Percentiles rank a stretch among this genome's conserved stretches.
phyloP scores from a whole-genome alignment of 2,113 vertebrate species.

The Crotalus viridis region DNA sequence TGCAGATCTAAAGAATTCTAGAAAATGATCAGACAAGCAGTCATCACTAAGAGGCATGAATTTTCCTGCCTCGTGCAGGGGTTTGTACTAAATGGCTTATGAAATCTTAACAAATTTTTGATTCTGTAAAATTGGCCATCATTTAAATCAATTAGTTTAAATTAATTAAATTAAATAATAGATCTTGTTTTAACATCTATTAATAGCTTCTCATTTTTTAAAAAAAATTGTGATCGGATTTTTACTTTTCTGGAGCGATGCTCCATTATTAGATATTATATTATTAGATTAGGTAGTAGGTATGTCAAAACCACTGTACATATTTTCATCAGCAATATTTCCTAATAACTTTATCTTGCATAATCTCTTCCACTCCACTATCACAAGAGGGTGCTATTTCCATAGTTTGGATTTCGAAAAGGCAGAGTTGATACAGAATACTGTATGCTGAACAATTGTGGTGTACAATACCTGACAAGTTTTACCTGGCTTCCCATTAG shows the following conservation, averaged over 20 bases:
- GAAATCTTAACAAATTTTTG: background rate
- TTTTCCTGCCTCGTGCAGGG: background rate
- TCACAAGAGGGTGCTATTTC: conserved; percentile 31
- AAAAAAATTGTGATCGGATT: background rate
- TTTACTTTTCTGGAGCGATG: background rate
- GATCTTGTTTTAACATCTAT: background rate
- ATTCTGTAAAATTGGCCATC: background rate
- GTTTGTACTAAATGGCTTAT: background rate
- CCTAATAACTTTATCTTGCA: background rate
- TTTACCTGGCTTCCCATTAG: background rate
- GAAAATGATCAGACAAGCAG: background rate
- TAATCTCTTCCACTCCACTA: rapidly evolving
- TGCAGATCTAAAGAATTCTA: background rate
- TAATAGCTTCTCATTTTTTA: background rate
- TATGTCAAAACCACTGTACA: background rate
- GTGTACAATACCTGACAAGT: rapidly evolving
- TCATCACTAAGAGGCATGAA: no score
- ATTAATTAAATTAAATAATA: background rate
- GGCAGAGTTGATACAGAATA: background rate
- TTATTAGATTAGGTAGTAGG: background rate
- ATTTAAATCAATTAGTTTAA: background rate
- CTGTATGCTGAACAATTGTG: background rate
- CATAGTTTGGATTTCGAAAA: background rate
- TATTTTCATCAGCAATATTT: background rate
- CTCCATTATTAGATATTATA: background rate